Evolutionary conservation across 2,888 invertebrate species (phyloP), one percentile per base, ranked within the genome.

Genomic region (Limulus polyphemus): DNA sequence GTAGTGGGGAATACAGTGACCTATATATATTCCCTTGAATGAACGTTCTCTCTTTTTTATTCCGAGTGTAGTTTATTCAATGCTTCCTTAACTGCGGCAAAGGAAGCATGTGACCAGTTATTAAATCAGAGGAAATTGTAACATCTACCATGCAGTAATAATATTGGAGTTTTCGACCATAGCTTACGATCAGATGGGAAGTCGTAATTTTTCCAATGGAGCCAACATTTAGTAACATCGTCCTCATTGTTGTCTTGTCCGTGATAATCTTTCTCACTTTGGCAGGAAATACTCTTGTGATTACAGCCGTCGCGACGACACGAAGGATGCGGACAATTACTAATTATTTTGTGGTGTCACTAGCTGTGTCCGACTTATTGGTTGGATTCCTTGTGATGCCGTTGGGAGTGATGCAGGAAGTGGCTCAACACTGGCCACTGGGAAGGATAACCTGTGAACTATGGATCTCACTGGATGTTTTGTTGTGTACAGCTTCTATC

Each of bases 401-500:
- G 5, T 61, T 69, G 32, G 68, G 67, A 7, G 63, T 69, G 16
- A 65, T 67, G 16, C 51, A 62, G 16, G 69, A 69, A 48, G 58
- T 66, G 54, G 60, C 65, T 1, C 61, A 68, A 50, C 52, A 59
- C 14, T 70, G 70, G 70, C 60, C 64, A 3, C 67, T 70, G 14
- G 69, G 69, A 10, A 47, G 54, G 12, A 51, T 63, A 9, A 57
- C 65, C 17, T 71, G 71, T 56, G 69, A 71, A 47, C 56, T 71
- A 16, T 71, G 70, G 71, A 67, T 68, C 3, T 71, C 72, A 1
- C 63, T 69, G 17, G 75, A 75, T 61, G 74, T 75, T 47, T 65
- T 74, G 62, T 63, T 74, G 32, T 75, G 75, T 63, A 75, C 75
- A 1, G 72, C 74, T 1, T 73, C 73, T 17, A 75, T 75, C 51